Conservation (phyloP, 2,113 vertebrate genomes). For the Ornithorhynchus anatinus region DNA sequence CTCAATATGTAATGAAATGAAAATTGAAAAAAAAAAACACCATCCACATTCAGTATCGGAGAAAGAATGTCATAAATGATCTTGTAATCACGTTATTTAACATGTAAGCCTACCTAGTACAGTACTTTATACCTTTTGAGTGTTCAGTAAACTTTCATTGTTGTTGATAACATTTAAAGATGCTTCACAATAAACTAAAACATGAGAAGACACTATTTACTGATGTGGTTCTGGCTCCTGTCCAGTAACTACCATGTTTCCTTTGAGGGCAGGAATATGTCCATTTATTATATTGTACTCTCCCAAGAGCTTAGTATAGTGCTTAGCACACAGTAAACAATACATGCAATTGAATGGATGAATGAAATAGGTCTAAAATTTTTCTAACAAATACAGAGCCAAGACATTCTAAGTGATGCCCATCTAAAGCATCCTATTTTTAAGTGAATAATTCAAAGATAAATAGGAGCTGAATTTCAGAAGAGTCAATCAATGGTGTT, state of each 20-base stretch:
- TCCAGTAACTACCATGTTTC: accelerated
- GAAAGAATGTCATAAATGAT: background rate
- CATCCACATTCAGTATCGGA: background rate
- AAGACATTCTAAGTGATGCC: no score
- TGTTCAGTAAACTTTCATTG: no score
- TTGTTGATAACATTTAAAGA: background rate
- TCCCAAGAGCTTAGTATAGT: no score
- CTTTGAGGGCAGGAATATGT: no score
- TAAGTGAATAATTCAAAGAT: background rate
- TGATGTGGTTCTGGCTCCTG: background rate
- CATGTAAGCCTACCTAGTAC: no score
- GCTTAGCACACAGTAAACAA: no score
- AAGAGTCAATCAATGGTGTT: no score
- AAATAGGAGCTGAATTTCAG: background rate
- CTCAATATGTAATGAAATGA: background rate
- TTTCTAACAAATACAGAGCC: background rate
- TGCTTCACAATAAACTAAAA: conserved; percentile 3
- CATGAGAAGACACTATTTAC: background rate
- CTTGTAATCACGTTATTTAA: no score
- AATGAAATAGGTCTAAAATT: no score
- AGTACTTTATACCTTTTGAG: no score
- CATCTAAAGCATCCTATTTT: background rate
- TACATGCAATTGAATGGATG: no score
- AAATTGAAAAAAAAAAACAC: background rate
- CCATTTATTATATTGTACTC: no score